phyloP scores from a whole-genome alignment of 2,113 vertebrate species.

The Xenopus tropicalis region UCB_Xtro_10.0 CM004448.2:141698501-141699000 shows the following conservation, averaged over 20 bases:
- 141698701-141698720: not conserved
- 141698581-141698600: constrained; percentile 52
- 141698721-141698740: not conserved
- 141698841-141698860: no score
- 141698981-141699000: no score
- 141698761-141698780: not conserved
- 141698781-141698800: not conserved
- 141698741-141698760: not conserved
- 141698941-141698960: no score
- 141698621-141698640: constrained; percentile 50
- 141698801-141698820: no score
- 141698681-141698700: constrained; percentile 1
- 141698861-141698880: no score
- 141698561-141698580: constrained; percentile 43
- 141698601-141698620: constrained; percentile 51
- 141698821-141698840: no score
- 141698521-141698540: constrained; percentile 46
- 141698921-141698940: no score
- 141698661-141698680: constrained; percentile 37
- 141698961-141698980: no score
- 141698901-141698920: no score
- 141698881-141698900: no score
- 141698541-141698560: constrained; percentile 45
- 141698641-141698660: constrained; percentile 44
- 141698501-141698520: no score